Evolutionary conservation across 2,888 invertebrate genomes (phyloP).

Genomic region (Dasysyrphus tricinctus): DNA sequence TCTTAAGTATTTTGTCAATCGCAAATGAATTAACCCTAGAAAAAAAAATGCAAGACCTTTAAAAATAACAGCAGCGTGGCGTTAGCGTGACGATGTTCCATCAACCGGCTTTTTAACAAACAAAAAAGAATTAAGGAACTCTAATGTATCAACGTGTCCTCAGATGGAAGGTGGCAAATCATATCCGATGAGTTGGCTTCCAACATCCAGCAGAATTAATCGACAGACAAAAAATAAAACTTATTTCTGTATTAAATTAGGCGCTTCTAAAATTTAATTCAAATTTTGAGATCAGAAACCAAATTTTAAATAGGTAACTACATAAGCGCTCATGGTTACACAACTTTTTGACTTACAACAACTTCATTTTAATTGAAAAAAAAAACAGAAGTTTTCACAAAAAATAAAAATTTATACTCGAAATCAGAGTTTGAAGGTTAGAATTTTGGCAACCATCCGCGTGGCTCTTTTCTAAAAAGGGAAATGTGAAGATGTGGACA

Average conservation of each 20-base stretch:
- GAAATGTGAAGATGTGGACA: slow-evolving; percentile 19
- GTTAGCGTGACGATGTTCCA: slow-evolving; percentile 12
- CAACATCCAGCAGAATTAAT: background rate
- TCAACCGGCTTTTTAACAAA: slow-evolving; percentile 51
- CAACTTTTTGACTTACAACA: background rate
- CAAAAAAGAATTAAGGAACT: background rate
- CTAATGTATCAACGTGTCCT: slow-evolving; percentile 17
- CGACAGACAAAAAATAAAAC: background rate
- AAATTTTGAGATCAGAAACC: background rate
- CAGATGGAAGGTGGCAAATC: slow-evolving; percentile 4
- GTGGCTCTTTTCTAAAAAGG: slow-evolving; percentile 72
- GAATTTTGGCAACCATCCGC: slow-evolving; percentile 73
- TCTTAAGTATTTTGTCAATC: background rate
- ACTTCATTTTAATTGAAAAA: background rate
- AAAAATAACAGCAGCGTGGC: slow-evolving; percentile 61
- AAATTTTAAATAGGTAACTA: background rate
- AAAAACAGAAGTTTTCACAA: slow-evolving; percentile 8
- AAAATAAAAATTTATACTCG: background rate
- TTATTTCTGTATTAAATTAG: background rate
- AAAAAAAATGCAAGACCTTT: slow-evolving; percentile 12
- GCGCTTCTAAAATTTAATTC: background rate
- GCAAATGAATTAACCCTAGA: background rate
- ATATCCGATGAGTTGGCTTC: background rate
- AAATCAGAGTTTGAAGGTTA: slow-evolving; percentile 67
- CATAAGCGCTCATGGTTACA: background rate